Evolutionary conservation across 2,888 invertebrate genomes (phyloP).

Genomic region (Drosophila gaucha): DNA sequence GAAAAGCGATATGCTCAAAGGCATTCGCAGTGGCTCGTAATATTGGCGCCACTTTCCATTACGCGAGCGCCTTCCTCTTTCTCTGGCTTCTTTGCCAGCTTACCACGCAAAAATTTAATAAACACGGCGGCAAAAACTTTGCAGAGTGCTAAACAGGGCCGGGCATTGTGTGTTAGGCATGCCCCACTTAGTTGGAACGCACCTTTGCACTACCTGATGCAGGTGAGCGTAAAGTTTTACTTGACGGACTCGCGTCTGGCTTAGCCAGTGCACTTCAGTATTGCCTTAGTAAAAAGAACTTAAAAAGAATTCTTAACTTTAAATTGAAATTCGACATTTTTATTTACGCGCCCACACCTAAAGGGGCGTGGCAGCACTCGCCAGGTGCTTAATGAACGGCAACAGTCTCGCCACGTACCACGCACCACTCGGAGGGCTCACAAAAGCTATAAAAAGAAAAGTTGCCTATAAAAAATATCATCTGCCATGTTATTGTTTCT

Average conservation of each 20-base stretch:
- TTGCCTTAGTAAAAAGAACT: constrained; percentile 13
- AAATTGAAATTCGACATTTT: constrained; percentile 59
- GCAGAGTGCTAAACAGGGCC: constrained; percentile 45
- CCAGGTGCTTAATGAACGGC: constrained; percentile 61
- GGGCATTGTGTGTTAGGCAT: constrained; percentile 35
- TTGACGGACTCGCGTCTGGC: constrained; percentile 18
- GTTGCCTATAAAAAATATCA: constrained; percentile 70
- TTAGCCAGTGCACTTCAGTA: constrained; percentile 35
- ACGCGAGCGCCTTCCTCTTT: too few relatives aligned
- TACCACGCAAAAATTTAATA: constrained; percentile 50
- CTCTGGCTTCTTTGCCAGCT: constrained; percentile 25
- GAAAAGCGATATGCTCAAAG: constrained; percentile 28
- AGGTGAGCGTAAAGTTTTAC: constrained; percentile 44
- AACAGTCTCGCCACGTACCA: constrained; percentile 21
- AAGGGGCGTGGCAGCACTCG: constrained; percentile 10
- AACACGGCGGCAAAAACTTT: constrained; percentile 46
- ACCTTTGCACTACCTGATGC: constrained; percentile 35
- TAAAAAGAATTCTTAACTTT: constrained; percentile 23
- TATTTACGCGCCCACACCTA: constrained; percentile 39
- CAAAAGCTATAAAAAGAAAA: constrained; percentile 59
- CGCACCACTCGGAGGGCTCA: constrained; percentile 15
- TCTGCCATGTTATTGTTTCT: constrained; percentile 76
- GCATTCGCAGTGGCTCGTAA: constrained; percentile 27
- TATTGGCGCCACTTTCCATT: constrained; percentile 41
- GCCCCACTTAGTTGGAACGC: too few relatives aligned